Base-by-base conservation (phyloP, 2,888 invertebrate species). In the Arctia plantaginis region DNA sequence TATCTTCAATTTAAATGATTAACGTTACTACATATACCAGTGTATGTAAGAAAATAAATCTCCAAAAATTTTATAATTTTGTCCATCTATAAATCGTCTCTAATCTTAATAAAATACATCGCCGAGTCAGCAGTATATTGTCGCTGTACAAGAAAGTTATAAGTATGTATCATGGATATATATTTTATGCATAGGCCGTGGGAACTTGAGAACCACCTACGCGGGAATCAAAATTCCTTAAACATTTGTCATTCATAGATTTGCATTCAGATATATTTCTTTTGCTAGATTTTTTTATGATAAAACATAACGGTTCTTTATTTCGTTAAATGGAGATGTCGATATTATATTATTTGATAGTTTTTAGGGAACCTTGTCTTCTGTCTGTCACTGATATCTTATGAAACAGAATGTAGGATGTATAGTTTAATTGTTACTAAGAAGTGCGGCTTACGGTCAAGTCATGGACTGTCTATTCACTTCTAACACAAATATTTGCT, bases 221-320 rank as follows among this genome's bases (percentile, higher is more conserved):
- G 77, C 82, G 73, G 79, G 80, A 75, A 82, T 79, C 82, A 79
- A 82, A 87, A 88, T 89, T 87, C 88, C 83, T 82, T 69, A 55
- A 79, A 83, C 87, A 89, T 90, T 88, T 89, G 88, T 90, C 90
- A 89, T 87, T 85, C 78, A 62, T 27, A 83, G 85, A 85, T 85
- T 85, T 81, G 85, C 85, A 78, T 79, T 73, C 69, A 75, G 84
- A 82, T 83, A 78, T 73, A 75, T 77, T 69, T 55, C 44, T 71
- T 73, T 74, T 71, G 59, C 33, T 55, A 69, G 44, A n/a, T n/a
- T 64, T 66, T 71, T 68, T 75, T 66, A 39, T 71, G 33, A 23
- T 51, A 47, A 69, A 33, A 69, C 12, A 30, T 59, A 71, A 64
- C 41, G 6, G 18, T 39, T 30, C 12, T 64, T 72, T 39, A 55